Base-by-base conservation (phyloP, 2,797 vertebrate genomes). In the Sorex maritimensis region DNA sequence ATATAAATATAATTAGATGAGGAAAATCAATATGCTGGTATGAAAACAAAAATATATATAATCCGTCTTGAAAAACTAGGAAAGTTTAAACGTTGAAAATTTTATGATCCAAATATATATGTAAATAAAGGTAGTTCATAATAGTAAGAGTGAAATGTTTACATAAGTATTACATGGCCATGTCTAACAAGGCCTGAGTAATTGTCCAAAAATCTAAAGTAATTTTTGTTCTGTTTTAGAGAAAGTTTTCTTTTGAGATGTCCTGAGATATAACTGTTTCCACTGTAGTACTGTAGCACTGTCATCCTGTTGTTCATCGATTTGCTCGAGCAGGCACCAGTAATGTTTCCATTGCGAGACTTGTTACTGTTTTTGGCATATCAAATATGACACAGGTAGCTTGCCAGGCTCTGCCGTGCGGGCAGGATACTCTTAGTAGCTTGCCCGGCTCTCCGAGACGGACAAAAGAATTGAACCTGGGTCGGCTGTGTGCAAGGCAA, bases 211-310 rank as follows among this genome's bases (percentile, higher is more conserved):
- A 85, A 81, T 52, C 73, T 81, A 80, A 86, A 90, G 28, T 0
- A 6, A 28, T 77, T 92, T 86, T 93, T 19, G 90, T 93, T 84
- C 10, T 24, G 7, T 94, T 84, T 88, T 63, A 73, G 9, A 15
- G 19, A 91, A 85, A 52, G 71, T 19, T 2, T 44, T 86, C 17
- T 92, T 94, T 94, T 73, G 28, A 88, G 79, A 30, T 90, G 14
- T 65, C 23, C n/a, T 71, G n/a, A 94, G 61, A 81, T 28, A 81
- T 17, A 71, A 52, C 41, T 75, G 52, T 55, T 55, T 55, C 52
- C 15, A 7, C 41, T 34, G 34, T 34, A 34, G 34, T 34, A 34
- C 34, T 34, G 34, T 34, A 34, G 34, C 34, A 34, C 34, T 34
- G 34, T 34, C 34, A 34, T 34, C 34, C 34, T 34, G 34, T 34